A percentile compares a stretch with the other conserved stretches of the same genome.
Evolutionary conservation across 2,113 vertebrate species (phyloP).

Genomic region (Urocynchramus pylzowi): DNA sequence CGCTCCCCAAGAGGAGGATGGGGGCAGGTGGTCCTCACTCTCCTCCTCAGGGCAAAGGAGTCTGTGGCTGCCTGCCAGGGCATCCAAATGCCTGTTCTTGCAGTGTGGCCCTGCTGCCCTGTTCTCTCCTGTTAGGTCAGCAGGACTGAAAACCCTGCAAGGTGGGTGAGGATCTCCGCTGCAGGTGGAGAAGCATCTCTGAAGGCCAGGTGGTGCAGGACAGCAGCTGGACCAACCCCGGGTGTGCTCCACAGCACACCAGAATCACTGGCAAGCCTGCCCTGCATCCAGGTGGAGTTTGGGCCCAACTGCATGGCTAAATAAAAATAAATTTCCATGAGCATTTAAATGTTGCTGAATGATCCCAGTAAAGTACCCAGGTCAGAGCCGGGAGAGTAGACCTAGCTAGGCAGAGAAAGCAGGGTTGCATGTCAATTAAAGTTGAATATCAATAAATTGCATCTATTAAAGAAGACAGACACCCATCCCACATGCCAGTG

Average conservation of each 20-base stretch:
- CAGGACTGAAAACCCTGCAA: background rate
- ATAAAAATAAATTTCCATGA: background rate
- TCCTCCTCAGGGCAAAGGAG: background rate
- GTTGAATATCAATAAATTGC: conserved; percentile 9
- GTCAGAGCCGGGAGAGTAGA: background rate
- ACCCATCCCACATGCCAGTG: background rate
- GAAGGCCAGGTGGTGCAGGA: background rate
- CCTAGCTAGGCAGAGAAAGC: background rate
- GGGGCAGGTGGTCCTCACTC: rapidly evolving
- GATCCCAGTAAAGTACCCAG: background rate
- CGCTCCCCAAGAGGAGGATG: rapidly evolving
- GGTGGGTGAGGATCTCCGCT: background rate
- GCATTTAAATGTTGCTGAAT: background rate
- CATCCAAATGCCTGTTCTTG: background rate
- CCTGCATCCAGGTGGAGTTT: background rate
- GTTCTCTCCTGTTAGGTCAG: rapidly evolving
- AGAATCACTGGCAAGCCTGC: background rate
- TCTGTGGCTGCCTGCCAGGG: background rate
- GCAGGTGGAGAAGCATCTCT: background rate
- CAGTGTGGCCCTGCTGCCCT: rapidly evolving
- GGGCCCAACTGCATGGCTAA: background rate
- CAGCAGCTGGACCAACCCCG: background rate
- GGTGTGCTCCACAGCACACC: background rate
- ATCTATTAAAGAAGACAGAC: background rate
- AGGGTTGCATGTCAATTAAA: background rate